phyloP scores from a whole-genome alignment of 2,888 invertebrate genomes.

The Eupithecia subumbrata region DNA sequence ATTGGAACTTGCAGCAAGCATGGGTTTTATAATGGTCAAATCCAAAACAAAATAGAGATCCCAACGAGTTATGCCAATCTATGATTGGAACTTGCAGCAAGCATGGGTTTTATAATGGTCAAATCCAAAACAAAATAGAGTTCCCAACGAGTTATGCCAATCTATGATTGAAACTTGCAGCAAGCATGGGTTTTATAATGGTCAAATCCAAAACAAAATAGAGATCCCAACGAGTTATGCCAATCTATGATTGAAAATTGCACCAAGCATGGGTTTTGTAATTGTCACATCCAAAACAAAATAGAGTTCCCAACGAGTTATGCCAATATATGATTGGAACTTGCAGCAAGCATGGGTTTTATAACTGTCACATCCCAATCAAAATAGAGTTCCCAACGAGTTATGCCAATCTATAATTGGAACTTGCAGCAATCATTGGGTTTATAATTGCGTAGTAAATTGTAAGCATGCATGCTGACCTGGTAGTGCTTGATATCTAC shows the following conservation, averaged over 20 bases:
- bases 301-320: slow-evolving; percentile 8
- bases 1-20: slow-evolving; percentile 36
- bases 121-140: slow-evolving; percentile 20
- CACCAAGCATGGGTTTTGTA: slow-evolving; percentile 35
- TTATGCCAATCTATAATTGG: slow-evolving; percentile 27
- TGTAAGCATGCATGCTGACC: slow-evolving; percentile 15
- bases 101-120: too few relatives aligned
- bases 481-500: background rate
- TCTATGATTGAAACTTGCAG: slow-evolving; percentile 34
- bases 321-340: slow-evolving; percentile 29
- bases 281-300: slow-evolving; percentile 26
- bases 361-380: slow-evolving; percentile 21
- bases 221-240: slow-evolving; percentile 11
- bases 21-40: too few relatives aligned
- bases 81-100: slow-evolving; percentile 34
- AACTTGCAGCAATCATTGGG: slow-evolving; percentile 36
- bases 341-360: slow-evolving; percentile 36
- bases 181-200: too few relatives aligned
- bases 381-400: slow-evolving; percentile 13
- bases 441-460: slow-evolving; percentile 44
- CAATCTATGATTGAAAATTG: slow-evolving; percentile 31
- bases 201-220: slow-evolving; percentile 22
- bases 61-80: slow-evolving; percentile 21
- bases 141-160: slow-evolving; percentile 15
- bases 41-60: slow-evolving; percentile 19